These are phyloP conservation scores for Drepana arcuata DNA, from an alignment of 1,140 invertebrate genomes.

Conservation along the genomic window DNA sequence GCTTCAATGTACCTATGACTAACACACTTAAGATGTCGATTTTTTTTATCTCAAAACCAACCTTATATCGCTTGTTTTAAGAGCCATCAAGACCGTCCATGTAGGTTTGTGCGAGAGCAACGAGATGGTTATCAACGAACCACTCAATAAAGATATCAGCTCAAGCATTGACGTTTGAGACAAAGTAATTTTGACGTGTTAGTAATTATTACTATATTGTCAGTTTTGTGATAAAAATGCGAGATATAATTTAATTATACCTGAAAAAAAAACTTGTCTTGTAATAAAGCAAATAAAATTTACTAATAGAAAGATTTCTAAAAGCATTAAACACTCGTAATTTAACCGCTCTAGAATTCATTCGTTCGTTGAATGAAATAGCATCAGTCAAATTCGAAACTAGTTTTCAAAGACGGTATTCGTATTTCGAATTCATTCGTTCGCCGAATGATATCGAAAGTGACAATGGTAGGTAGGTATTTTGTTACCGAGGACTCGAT, in stretches of 20 bases:
- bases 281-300: no score
- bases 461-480: slow-evolving; percentile 3
- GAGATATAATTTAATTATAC: no score
- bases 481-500: slow-evolving; percentile 2
- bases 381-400: no score
- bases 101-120: slow-evolving; percentile 18
- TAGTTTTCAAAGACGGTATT: no score
- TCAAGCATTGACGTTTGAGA: slow-evolving; percentile 33
- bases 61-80: slow-evolving; percentile 8
- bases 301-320: no score
- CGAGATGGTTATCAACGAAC: slow-evolving; percentile 41
- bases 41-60: not conserved
- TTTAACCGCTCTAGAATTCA: no score
- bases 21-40: slow-evolving; percentile 10
- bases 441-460: no score
- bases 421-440: no score
- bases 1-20: slow-evolving; percentile 49
- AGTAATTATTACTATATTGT: slow-evolving; percentile 62
- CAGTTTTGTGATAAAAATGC: no score
- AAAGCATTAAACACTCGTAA: no score
- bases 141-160: slow-evolving; percentile 26
- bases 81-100: slow-evolving; percentile 4
- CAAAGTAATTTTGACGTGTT: slow-evolving; percentile 55
- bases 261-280: no score
- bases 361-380: no score